Conservation (phyloP, 2,113 vertebrate species). For the Serinus canaria region DNA sequence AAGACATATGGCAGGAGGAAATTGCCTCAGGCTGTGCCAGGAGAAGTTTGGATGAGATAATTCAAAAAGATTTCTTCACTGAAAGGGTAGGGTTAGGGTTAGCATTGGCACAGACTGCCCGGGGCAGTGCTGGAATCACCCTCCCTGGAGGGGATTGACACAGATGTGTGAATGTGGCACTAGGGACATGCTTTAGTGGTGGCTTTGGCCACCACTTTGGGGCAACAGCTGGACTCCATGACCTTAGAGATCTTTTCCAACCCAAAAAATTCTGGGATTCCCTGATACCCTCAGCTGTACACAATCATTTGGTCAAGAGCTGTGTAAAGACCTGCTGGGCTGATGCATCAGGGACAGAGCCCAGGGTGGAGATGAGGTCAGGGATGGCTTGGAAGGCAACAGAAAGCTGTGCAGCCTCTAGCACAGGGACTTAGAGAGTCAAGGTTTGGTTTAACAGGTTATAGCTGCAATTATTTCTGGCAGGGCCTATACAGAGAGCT, state of each 20-base stretch:
- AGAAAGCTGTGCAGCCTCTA: background rate
- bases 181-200: background rate
- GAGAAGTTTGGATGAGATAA: background rate
- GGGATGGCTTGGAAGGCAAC: background rate
- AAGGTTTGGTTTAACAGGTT: background rate
- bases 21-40: background rate
- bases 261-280: background rate
- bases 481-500: background rate
- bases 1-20: background rate
- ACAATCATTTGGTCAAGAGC: background rate
- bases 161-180: background rate
- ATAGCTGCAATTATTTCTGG: background rate
- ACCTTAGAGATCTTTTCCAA: background rate
- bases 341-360: fast-evolving
- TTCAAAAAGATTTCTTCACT: background rate
- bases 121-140: background rate
- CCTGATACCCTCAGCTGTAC: background rate
- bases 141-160: too few species aligned
- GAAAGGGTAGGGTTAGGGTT: background rate
- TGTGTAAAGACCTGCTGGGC: fast-evolving
- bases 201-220: background rate
- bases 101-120: background rate
- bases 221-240: background rate
- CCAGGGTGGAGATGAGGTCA: background rate
- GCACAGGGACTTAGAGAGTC: background rate